Percentiles rank a stretch among this genome's conserved stretches.
phyloP scores from a whole-genome alignment of 2,113 vertebrate species.

The Calonectris borealis region DNA sequence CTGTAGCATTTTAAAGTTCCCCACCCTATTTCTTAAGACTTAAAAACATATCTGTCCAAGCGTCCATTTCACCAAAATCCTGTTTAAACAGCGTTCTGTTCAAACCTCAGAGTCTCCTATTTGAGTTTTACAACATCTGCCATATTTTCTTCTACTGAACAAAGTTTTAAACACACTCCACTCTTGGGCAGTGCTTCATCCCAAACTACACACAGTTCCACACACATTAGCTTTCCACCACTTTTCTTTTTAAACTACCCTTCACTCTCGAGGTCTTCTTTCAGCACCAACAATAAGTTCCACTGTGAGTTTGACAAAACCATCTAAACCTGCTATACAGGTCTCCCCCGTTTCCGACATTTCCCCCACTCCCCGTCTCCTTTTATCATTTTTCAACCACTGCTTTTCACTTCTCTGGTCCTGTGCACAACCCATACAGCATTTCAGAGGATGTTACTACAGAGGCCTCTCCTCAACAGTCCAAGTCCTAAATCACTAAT shows the following conservation, averaged over 20 bases:
- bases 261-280: neutral
- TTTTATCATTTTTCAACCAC: neutral
- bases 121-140: neutral
- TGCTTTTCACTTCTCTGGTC: neutral
- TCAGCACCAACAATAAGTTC: neutral
- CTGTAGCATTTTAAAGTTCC: neutral
- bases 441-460: neutral
- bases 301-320: neutral
- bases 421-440: neutral
- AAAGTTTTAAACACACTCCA: neutral
- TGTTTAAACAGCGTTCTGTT: neutral
- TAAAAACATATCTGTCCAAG: neutral
- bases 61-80: rapidly evolving
- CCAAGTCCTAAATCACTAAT: neutral
- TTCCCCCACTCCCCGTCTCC: neutral
- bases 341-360: neutral
- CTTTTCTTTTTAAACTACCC: neutral
- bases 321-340: neutral
- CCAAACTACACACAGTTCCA: neutral
- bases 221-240: neutral
- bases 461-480: neutral
- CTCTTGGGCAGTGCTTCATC: neutral
- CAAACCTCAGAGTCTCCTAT: neutral
- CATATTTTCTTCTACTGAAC: neutral
- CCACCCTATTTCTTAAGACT: neutral